Evolutionary conservation across 2,888 invertebrate genomes (phyloP).

Genomic region (Orthosia gothica): DNA sequence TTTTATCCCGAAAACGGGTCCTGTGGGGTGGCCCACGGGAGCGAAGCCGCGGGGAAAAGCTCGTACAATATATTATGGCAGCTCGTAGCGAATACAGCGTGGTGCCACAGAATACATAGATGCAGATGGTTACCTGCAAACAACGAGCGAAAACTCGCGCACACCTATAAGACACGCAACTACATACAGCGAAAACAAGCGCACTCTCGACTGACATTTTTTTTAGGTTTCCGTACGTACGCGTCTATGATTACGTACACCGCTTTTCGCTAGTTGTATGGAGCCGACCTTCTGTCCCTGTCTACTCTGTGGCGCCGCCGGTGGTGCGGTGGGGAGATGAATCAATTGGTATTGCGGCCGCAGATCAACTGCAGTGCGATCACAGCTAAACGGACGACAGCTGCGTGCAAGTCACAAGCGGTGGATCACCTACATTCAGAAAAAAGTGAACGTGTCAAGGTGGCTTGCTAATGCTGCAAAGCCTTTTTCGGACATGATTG

Average conservation of each 20-base stretch:
- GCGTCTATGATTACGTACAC: too few relatives aligned
- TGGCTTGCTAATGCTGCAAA: neutral
- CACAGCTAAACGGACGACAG: conserved; percentile 28
- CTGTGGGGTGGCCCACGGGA: too few relatives aligned
- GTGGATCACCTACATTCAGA: neutral
- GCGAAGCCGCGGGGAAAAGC: too few relatives aligned
- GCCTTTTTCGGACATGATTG: neutral
- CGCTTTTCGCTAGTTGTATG: neutral
- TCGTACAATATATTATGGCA: conserved; percentile 2
- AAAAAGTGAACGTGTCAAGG: neutral
- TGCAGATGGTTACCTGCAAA: neutral
- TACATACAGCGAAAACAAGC: neutral
- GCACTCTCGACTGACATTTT: neutral
- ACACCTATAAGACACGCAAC: neutral
- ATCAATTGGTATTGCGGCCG: conserved; percentile 60
- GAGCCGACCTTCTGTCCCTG: neutral
- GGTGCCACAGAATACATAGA: neutral
- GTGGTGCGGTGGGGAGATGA: conserved; percentile 41
- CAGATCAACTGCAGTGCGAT: conserved; percentile 57
- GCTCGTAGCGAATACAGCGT: conserved; percentile 4
- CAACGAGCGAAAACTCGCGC: too few relatives aligned
- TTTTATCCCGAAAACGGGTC: too few relatives aligned
- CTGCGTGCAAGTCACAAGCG: conserved; percentile 18
- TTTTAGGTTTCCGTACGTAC: neutral
- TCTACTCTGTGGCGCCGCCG: neutral